These are phyloP conservation scores for Sebastes oblongus DNA, from an alignment of 2,797 vertebrate species.

Conservation along the genomic window DNA sequence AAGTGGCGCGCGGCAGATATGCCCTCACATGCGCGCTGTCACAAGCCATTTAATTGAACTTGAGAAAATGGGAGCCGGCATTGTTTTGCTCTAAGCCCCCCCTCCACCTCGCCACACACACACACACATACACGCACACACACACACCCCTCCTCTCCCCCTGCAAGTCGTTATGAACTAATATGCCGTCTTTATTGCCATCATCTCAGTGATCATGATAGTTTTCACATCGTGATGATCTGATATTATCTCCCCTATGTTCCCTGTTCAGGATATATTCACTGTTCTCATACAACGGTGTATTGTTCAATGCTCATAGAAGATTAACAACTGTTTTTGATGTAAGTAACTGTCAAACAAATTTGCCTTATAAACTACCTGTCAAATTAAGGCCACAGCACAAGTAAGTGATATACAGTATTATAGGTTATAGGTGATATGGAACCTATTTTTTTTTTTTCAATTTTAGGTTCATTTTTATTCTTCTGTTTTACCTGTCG, in stretches of 20 bases:
- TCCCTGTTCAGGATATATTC: conserved; percentile 19
- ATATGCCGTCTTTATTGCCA: conserved; percentile 68
- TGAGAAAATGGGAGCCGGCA: conserved; percentile 68
- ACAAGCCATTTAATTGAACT: conserved; percentile 81
- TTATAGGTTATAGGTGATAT: not conserved
- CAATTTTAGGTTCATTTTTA: not conserved
- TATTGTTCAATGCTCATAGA: not conserved
- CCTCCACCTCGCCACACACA: not conserved
- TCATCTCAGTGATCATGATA: conserved; percentile 61
- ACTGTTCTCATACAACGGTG: not conserved
- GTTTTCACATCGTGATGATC: conserved; percentile 47
- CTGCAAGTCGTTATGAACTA: conserved; percentile 55
- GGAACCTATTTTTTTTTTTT: not conserved
- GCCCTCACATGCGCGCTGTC: conserved; percentile 79
- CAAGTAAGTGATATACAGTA: not conserved
- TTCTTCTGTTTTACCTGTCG: not conserved
- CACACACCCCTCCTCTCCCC: not conserved
- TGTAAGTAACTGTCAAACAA: not conserved
- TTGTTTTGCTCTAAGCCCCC: conserved; percentile 63
- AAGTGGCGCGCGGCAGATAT: conserved; percentile 80
- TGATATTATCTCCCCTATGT: conserved; percentile 38
- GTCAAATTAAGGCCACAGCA: not conserved
- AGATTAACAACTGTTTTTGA: not conserved
- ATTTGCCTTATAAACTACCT: no score
- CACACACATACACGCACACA: not conserved